These are phyloP conservation scores for Sciaenops ocellatus DNA, from an alignment of 2,797 vertebrate genomes.

Conservation along the genomic window DNA sequence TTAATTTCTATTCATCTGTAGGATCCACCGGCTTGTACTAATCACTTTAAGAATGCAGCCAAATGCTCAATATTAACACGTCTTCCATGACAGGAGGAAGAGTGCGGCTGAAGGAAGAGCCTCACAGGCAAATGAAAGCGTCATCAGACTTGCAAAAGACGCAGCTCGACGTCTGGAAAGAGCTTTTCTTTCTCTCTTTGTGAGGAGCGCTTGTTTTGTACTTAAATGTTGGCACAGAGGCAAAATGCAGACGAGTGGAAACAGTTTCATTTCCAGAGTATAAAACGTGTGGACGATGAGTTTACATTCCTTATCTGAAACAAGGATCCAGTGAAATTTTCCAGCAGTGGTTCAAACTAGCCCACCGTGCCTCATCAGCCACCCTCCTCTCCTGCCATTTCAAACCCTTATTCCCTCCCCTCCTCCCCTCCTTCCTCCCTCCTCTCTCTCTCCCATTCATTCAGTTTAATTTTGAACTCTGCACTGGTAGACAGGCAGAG, in stretches of 20 bases:
- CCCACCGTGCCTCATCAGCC: conserved; percentile 71
- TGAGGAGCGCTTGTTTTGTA: conserved; percentile 51
- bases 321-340: conserved; percentile 73
- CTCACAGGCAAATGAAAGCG: conserved; percentile 76
- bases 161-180: conserved; percentile 53
- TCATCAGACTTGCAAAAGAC: conserved; percentile 64
- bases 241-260: conserved; percentile 61
- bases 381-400: conserved; percentile 72
- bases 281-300: conserved; percentile 50
- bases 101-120: conserved; percentile 69
- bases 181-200: conserved; percentile 49
- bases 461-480: conserved; percentile 89
- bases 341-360: conserved; percentile 66
- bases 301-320: conserved; percentile 62
- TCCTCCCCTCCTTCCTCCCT: conserved; percentile 59
- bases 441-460: conserved; percentile 79
- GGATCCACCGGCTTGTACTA: conserved; percentile 77
- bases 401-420: conserved; percentile 62
- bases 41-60: conserved; percentile 81
- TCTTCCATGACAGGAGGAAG: conserved; percentile 76
- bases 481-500: conserved; percentile 85
- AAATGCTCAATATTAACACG: conserved; percentile 84
- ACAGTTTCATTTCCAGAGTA: conserved; percentile 48
- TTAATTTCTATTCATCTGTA: conserved; percentile 83
- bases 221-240: conserved; percentile 43